These are phyloP conservation scores for Panthera tigris DNA, from an alignment of 2,113 vertebrate species.

Conservation along the genomic window DNA sequence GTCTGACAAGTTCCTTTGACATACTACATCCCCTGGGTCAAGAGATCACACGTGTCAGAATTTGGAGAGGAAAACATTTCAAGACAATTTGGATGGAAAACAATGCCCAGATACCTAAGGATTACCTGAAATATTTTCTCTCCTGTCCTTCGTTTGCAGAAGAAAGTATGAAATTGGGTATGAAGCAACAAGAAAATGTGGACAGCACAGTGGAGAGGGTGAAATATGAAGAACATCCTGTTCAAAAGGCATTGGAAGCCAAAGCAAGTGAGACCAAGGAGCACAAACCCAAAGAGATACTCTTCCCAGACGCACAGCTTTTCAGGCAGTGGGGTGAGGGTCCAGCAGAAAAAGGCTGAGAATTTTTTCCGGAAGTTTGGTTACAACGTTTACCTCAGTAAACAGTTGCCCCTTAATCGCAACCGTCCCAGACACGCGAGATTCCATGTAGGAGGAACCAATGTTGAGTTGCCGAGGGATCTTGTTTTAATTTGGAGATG, in stretches of 20 bases:
- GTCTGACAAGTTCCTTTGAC: background rate
- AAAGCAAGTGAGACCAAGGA: background rate
- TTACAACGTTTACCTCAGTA: conserved; percentile 73
- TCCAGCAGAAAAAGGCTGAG: conserved; percentile 63
- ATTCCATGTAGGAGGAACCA: conserved; percentile 56
- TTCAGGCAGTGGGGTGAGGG: conserved; percentile 67
- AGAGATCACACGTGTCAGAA: background rate
- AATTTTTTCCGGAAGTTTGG: conserved; percentile 70
- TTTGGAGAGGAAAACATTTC: background rate
- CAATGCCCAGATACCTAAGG: background rate
- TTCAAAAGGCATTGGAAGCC: background rate
- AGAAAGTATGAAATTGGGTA: background rate
- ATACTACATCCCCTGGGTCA: background rate
- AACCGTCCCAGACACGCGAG: conserved; percentile 48
- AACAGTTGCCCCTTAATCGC: conserved; percentile 60
- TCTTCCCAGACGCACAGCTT: conserved; percentile 58
- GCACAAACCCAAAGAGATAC: background rate
- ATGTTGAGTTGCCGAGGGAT: background rate
- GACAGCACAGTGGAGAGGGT: background rate
- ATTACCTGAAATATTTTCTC: background rate
- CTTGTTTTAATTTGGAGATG: background rate
- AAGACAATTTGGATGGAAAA: background rate
- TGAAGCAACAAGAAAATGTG: background rate
- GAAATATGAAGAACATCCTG: background rate
- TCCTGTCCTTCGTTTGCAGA: conserved; percentile 15